Evolutionary conservation across 2,888 invertebrate species (phyloP), one percentile per base, ranked within the genome.

Genomic region (Platypus cylindrus): DNA sequence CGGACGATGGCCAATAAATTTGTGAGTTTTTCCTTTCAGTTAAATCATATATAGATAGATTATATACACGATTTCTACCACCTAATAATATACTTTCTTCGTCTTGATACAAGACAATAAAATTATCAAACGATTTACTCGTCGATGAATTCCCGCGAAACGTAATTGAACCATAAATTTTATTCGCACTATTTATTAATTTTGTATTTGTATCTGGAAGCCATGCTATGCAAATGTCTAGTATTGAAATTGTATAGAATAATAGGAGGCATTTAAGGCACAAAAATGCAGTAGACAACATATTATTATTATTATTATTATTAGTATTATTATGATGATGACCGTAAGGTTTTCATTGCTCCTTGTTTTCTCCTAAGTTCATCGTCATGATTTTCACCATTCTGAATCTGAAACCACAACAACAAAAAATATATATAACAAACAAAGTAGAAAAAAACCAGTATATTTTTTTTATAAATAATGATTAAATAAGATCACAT

Each of bases 11-110:
- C 90, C 90, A 90, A 58, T 79, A 78, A 49, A 90, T 70, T 50
- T 78, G 70, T 72, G 79, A 71, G 16, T 79, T 76, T 44, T 71
- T 66, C 53, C 73, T 71, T 67, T 89, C 86, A 48, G 75, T 73
- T 55, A 91, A 72, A 56, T 86, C 83, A 59, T 73, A 74, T 49
- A 89, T 69, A 59, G 87, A 90, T 59, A 93, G 75, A 65, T 91
- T 93, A 70, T 87, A 90, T 49, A 91, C 77, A 51, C 78, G 75
- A 65, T 91, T 90, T 64, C 90, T 85, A 71, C 89, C 91, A 51
- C 93, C 93, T 51, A 93, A 75, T 55, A 93, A 71, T 54, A 93
- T 71, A 40, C 81, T 82, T 58, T 78, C 78, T 52, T 84, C 78
- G 63, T 90, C 83, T 62, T 79, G 78, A 64, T 85, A 81, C 63